Base-by-base conservation (phyloP, 1,140 invertebrate genomes). In the Ericerus pela region DNA sequence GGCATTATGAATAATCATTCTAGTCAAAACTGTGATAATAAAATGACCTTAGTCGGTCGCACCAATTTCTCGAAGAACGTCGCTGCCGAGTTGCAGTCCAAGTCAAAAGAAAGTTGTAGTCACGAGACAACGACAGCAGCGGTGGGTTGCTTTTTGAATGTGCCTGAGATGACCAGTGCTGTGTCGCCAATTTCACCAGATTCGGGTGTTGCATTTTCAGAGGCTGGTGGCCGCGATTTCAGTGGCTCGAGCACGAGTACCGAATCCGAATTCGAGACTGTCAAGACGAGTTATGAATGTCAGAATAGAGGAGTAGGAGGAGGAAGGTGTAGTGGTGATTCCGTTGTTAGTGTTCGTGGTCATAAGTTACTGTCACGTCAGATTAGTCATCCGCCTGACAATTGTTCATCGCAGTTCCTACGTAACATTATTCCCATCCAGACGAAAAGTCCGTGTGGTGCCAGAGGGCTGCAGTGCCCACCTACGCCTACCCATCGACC, bases 401-500 rank as follows among this genome's bases (percentile, higher is more conserved):
- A 52, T 28, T 33, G 37, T 28, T 31, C 43, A 6, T 28, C 53
- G 18, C 47, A 51, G 47, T 55, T 37, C n/a, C 43, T 41, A n/a
- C 43, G 53, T 12, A 16, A 16, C n/a, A 8, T 43, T 5, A 41
- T 31, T 6, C 47, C 54, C 14, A 33, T 47, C 22, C 58, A 54
- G 22, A 54, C 55, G 51, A 59, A 56, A 27, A 55, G 54, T 38
- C 22, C n/a, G n/a, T 54, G 28, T 37, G 33, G 31, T 59, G 56
- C 55, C 55, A 61, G 27, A 58, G 60, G 14, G 55, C 58, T 18
- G 63, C 73, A 81, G 28, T 89, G 85, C 65, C 85, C 82, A 6
- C 85, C 85, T 0, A 88, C 85, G 1, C 85, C 85, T 0, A 88
- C 84, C 0, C 85, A 88, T 69, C 84, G 84, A 63, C 82, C 84